Base-by-base conservation (phyloP, 2,113 vertebrate genomes). In the Ptilorrhoa leucosticta region DNA sequence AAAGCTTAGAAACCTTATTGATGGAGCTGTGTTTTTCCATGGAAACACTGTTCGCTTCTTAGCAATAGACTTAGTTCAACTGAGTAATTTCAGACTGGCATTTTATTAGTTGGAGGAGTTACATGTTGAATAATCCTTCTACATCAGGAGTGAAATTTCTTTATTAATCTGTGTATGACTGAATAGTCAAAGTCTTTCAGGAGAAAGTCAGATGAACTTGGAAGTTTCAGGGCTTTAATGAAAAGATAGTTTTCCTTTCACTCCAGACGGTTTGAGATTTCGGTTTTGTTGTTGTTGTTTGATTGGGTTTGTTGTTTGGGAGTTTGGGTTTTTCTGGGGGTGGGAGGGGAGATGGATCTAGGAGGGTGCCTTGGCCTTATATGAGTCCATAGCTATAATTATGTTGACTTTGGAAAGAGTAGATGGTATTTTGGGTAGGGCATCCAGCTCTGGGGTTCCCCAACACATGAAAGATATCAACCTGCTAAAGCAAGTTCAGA, bases 1-100 rank as follows among this genome's bases (percentile, higher is more conserved):
- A 89, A 96, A 90, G 47, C 80, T 69, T 56, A 61, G 57, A 78
- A 69, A 92, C 10, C 14, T 78, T 97, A 73, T 61, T 84, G 77
- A 90, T 87, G 54, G 77, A 84, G 39, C 51, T 76, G 15, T 71
- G 35, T 44, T 97, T 92, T 86, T 87, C 77, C 48, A 50, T 58
- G 47, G 87, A 94, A 96, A 93, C 33, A 33, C 12, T 53, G 27
- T 61, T 64, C 71, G 23, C 70, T 88, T 81, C 35, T 94, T 90
- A 90, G 19, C n/a, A 82, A 68, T 33, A 28, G 47, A 83, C 35
- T 90, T 72, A 76, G 61, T 44, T 85, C 48, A 95, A 70, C 19
- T 3, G 56, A 15, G 42, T 44, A 11, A 91, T 54, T 95, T 84
- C 75, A 93, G 37, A n/a, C 16, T 48, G 42, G 16, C 13, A 60